Evolutionary conservation across 2,113 vertebrate genomes (phyloP), one percentile per base, ranked within the genome.

Genomic region (Bos javanicus): DNA sequence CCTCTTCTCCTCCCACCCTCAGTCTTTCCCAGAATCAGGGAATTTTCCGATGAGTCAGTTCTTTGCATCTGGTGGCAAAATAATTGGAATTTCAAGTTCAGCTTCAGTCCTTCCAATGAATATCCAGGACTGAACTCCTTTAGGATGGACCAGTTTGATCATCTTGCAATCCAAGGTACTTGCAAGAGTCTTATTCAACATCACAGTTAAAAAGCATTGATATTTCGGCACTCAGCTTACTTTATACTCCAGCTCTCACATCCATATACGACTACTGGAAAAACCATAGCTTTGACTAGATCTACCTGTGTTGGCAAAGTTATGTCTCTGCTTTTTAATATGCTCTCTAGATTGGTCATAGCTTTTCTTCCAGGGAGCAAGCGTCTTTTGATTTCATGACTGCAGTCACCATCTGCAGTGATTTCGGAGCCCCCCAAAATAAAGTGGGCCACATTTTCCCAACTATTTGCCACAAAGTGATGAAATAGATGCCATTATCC

Each of bases 31-130:
- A 71, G n/a, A 4, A 36, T 12, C 10, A 71, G n/a, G 19, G 9
- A 36, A 21, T 71, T 71, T 71, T 71, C n/a, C 1, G 0, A 21
- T 36, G 9, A 36, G n/a, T 71, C n/a, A 71, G 17, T 21, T 21
- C 17, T 36, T 71, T 21, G 17, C 17, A 36, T 71, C n/a, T 21
- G n/a, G 64, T 21, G 8, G 17, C n/a, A 36, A 21, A 71, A 36
- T 71, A 36, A 71, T 71, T 71, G 4, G 17, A 71, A 17, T 71
- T 36, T 71, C 64, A 64, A 30, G 6, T 64, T 64, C 15, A 71
- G 9, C 64, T 36, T 71, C 64, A 71, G n/a, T 71, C n/a, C n/a
- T 71, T 71, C 64, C 64, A 71, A 12, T 71, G 64, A 21, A 71
- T 21, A 71, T 11, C n/a, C 19, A 71, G 17, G 19, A 36, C 9